These are phyloP conservation scores for Pecten maximus DNA, from an alignment of 2,888 invertebrate genomes.

Conservation along the genomic window DNA sequence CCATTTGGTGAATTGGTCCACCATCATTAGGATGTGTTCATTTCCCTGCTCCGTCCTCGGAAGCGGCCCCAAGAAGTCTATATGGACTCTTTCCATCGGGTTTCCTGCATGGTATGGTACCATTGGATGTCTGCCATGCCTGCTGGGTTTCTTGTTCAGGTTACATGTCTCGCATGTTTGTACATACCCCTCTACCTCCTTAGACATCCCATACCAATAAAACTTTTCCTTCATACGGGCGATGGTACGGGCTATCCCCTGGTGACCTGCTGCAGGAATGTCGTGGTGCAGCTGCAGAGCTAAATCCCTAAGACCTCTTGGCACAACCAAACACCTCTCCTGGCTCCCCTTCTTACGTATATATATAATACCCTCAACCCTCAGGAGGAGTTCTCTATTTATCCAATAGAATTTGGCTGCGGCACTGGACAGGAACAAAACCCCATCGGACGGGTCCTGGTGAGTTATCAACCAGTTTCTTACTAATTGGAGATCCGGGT, in stretches of 20 bases:
- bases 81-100: slow-evolving; percentile 51
- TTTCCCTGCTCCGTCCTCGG: slow-evolving; percentile 40
- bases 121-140: background rate
- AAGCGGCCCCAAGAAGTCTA: slow-evolving; percentile 56
- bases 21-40: slow-evolving; percentile 46
- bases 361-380: background rate
- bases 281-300: slow-evolving; percentile 39
- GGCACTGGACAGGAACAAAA: slow-evolving; percentile 23
- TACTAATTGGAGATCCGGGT: slow-evolving; percentile 33
- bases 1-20: no score
- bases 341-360: background rate
- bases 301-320: background rate
- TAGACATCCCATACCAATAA: slow-evolving; percentile 45
- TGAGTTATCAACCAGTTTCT: background rate
- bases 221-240: slow-evolving; percentile 38
- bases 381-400: slow-evolving; percentile 38
- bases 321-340: background rate
- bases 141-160: slow-evolving; percentile 26
- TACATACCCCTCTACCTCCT: slow-evolving; percentile 38
- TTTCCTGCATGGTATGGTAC: slow-evolving; percentile 92
- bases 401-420: slow-evolving; percentile 40
- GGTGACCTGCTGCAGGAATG: slow-evolving; percentile 52
- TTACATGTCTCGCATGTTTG: slow-evolving; percentile 41
- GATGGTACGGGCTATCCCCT: slow-evolving; percentile 46
- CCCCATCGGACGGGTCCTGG: background rate